Base-by-base conservation (phyloP, 2,888 invertebrate genomes). In the Melitaea athalia region DNA sequence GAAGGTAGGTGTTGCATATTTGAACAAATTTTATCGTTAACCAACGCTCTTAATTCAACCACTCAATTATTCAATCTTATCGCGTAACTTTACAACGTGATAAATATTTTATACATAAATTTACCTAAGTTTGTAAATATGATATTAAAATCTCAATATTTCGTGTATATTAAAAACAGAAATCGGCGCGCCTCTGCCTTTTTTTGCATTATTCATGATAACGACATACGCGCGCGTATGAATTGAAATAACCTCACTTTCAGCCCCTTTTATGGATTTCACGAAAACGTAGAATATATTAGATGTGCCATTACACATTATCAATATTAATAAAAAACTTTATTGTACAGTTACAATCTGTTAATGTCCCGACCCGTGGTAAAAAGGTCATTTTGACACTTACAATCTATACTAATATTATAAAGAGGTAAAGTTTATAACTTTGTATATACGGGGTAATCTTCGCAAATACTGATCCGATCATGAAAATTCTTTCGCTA, bases 191-290 rank as follows among this genome's bases (percentile, higher is more conserved):
- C 55, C n/a, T 33, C 7, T 17, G 33, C 55, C n/a, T 33, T 7
- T 17, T 45, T 33, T 33, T 71, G 59, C 78, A 83, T 83, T 81
- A 83, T 83, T 83, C 82, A 83, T 82, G 76, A 74, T 70, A 59
- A 63, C 70, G 77, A 70, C 78, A 79, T 81, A 79, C 79, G 80
- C 76, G 70, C 78, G 79, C 77, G 77, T 80, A 83, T 83, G 83
- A 83, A 83, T 83, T 79, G 81, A 79, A 81, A 81, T 79, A 78
- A 75, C 57, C 70, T 70, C 64, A 63, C 64, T 71, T 63, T 55
- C 17, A 62, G 65, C 59, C 63, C 65, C 68, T 65, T 82, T 81
- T 82, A 80, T 78, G 74, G 77, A 72, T 69, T 75, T 74, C 75
- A 82, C 82, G 81, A 78, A 82, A 81, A 81, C 55, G n/a, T 55